A percentile compares a stretch with the other conserved stretches of the same genome.
Evolutionary conservation across 2,113 vertebrate genomes (phyloP).

Genomic region (Cyanistes caeruleus): DNA sequence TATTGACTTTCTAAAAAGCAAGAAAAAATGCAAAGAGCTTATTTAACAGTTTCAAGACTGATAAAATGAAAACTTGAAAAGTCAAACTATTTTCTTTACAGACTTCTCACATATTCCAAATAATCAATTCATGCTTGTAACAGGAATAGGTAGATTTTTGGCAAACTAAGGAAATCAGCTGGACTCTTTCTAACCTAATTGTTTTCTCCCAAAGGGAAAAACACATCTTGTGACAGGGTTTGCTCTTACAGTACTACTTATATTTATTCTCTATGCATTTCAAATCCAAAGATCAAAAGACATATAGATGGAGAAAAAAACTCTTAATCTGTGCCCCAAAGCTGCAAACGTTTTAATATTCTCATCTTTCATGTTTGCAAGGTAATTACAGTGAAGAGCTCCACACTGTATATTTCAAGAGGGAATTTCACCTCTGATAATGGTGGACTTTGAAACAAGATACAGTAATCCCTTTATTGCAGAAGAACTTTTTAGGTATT

Average conservation of each 20-base stretch:
- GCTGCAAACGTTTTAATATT: not conserved
- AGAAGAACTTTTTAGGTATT: not conserved
- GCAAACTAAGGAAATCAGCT: not conserved
- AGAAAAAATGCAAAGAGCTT: not conserved
- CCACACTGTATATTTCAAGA: not conserved
- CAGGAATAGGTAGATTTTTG: not conserved
- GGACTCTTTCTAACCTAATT: not conserved
- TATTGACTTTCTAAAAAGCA: not conserved
- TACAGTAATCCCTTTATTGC: not conserved
- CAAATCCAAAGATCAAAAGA: constrained; percentile 17
- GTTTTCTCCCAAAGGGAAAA: not conserved
- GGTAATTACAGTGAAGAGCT: not conserved
- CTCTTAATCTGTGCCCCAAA: not conserved
- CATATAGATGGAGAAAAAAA: not conserved
- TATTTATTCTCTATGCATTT: not conserved
- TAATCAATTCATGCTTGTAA: not conserved
- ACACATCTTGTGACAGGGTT: not conserved
- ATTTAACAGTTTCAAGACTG: not conserved
- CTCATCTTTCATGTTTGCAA: constrained; percentile 1
- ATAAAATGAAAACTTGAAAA: not conserved
- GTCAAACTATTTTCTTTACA: not conserved
- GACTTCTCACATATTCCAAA: not conserved
- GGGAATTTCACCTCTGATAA: not conserved
- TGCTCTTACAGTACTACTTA: not conserved
- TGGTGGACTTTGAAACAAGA: not conserved